A percentile compares a stretch with the other conserved stretches of the same genome.
These are phyloP conservation scores for Neoascia interrupta DNA, from an alignment of 2,888 invertebrate genomes.

Conservation along the genomic window DNA sequence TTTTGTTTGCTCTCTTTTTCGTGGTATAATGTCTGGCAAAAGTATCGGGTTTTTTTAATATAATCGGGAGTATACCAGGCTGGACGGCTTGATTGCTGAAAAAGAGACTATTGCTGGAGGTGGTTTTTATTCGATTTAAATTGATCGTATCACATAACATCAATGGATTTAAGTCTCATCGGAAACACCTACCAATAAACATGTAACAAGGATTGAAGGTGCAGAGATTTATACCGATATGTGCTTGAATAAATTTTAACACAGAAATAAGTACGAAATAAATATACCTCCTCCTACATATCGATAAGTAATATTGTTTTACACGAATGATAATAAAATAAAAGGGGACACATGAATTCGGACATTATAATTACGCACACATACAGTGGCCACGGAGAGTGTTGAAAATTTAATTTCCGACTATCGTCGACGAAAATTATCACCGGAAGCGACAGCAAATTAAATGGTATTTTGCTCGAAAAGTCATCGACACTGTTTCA, in stretches of 20 bases:
- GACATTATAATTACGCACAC: not conserved
- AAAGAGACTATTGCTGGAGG: too few relatives aligned
- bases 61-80: too few relatives aligned
- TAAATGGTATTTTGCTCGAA: too few relatives aligned
- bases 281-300: too few relatives aligned
- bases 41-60: too few relatives aligned
- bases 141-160: slow-evolving; percentile 42
- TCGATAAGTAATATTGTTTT: not conserved
- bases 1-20: too few relatives aligned
- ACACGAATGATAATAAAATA: not conserved
- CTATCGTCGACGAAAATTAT: not conserved
- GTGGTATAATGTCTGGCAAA: too few relatives aligned
- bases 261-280: too few relatives aligned
- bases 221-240: not conserved
- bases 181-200: too few relatives aligned
- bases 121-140: slow-evolving; percentile 46
- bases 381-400: not conserved
- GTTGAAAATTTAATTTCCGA: slow-evolving; percentile 16
- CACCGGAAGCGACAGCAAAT: too few relatives aligned
- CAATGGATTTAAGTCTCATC: slow-evolving; percentile 33
- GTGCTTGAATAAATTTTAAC: not conserved
- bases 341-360: slow-evolving; percentile 4
- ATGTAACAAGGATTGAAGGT: slow-evolving; percentile 8
- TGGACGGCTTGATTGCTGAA: too few relatives aligned
- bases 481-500: too few relatives aligned